Evolutionary conservation across 2,888 invertebrate species (phyloP).

Genomic region (Ferrisia virgata): DNA sequence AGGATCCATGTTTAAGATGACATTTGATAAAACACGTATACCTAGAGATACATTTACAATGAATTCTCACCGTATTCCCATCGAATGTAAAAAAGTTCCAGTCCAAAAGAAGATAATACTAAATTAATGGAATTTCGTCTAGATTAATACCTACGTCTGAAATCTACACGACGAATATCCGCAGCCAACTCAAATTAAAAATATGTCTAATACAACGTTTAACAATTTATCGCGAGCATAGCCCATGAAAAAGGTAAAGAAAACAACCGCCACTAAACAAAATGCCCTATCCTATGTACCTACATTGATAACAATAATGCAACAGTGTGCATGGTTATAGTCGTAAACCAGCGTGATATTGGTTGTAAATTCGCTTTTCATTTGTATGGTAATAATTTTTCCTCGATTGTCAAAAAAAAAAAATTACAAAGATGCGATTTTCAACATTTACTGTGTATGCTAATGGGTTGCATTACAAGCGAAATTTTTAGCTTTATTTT

Average conservation of each 20-base stretch:
- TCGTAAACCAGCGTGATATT: constrained; percentile 5
- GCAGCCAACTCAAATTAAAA: not conserved
- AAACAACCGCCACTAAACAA: not conserved
- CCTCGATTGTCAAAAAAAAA: not conserved
- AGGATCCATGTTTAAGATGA: not conserved
- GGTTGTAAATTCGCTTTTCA: not conserved
- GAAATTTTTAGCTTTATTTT: no score
- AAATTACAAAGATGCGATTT: not conserved
- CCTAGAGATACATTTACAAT: not conserved
- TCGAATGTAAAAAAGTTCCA: not conserved
- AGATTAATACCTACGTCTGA: not conserved
- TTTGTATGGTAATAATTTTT: not conserved
- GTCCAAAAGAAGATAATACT: not conserved
- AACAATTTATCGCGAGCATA: not conserved
- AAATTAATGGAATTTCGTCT: not conserved
- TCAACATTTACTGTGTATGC: not conserved
- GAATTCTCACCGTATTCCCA: not conserved
- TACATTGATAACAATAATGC: not conserved
- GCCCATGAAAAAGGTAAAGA: not conserved
- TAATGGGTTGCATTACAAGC: no score
- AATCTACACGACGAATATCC: not conserved
- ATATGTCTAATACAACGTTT: not conserved
- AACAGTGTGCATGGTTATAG: not conserved
- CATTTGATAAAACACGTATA: not conserved
- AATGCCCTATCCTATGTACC: not conserved